These are phyloP conservation scores for Sphaerodactylus townsendi DNA, from an alignment of 2,113 vertebrate genomes.

Conservation along the genomic window DNA sequence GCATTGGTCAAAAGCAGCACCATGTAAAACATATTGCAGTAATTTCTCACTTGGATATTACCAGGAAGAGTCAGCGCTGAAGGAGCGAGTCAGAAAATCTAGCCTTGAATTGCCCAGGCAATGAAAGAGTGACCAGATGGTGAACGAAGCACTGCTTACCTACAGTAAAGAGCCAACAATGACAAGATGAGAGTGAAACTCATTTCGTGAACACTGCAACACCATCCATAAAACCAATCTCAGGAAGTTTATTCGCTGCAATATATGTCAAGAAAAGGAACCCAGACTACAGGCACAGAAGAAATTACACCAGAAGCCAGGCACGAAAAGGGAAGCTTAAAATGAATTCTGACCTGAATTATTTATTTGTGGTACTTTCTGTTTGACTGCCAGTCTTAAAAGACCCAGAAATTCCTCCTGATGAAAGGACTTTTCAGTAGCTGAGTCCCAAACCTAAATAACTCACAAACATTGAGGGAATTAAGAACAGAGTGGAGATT, in stretches of 20 bases:
- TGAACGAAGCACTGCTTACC: background rate
- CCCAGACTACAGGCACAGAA: slow-evolving; percentile 36
- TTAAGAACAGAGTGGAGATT: background rate
- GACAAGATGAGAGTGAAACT: slow-evolving; percentile 5
- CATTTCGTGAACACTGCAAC: slow-evolving; percentile 58
- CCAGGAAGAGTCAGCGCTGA: background rate
- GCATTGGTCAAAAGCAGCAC: too few relatives aligned
- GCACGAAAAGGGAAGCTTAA: slow-evolving; percentile 45
- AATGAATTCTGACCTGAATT: slow-evolving; percentile 72
- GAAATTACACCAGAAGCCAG: slow-evolving; percentile 68
- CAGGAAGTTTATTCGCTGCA: slow-evolving; percentile 47
- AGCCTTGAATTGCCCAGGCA: background rate
- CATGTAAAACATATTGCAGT: too few relatives aligned
- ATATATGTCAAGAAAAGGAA: slow-evolving; percentile 45
- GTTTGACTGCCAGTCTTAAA: slow-evolving; percentile 60
- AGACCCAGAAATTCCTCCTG: slow-evolving; percentile 51
- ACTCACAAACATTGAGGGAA: slow-evolving; percentile 12
- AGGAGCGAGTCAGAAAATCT: background rate
- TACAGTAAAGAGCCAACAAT: slow-evolving; percentile 20
- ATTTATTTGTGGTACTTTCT: slow-evolving; percentile 67
- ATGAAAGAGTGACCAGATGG: background rate
- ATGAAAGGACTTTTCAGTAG: slow-evolving; percentile 42
- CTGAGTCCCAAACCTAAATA: slow-evolving; percentile 63
- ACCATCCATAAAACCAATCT: slow-evolving; percentile 62
- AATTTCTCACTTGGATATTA: too few relatives aligned